Evolutionary conservation across 35 echinoderm and acorn worm genomes (phyloP).

Genomic region (Ptychodera flava): DNA sequence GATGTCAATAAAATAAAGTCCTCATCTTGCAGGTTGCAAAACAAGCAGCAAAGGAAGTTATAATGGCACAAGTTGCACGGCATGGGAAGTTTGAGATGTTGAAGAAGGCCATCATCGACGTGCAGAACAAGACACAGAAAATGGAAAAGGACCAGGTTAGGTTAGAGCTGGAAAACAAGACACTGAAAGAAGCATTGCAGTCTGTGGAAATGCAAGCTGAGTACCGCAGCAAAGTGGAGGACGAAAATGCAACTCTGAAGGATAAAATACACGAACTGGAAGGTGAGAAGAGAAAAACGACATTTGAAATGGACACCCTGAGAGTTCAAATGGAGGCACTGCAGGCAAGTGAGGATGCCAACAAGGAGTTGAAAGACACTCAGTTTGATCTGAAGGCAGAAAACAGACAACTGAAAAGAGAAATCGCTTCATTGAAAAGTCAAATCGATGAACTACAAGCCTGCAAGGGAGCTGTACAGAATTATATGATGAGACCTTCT

Average conservation of each 20-base stretch:
- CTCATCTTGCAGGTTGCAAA: neutral
- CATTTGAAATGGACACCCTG: neutral
- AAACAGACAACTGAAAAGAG: neutral
- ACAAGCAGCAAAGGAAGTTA: neutral
- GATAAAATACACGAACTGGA: neutral
- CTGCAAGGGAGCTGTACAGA: neutral
- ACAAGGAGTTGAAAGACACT: too few relatives aligned
- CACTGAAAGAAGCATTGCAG: neutral
- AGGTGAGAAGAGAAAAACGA: neutral
- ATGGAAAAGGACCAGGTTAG: neutral
- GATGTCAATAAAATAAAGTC: too few relatives aligned
- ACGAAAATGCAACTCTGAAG: neutral
- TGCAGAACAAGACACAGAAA: neutral
- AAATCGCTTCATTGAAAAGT: neutral
- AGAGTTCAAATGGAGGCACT: neutral
- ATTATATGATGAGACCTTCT: too few relatives aligned
- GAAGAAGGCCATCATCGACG: neutral
- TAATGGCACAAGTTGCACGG: neutral
- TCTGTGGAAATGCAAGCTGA: neutral
- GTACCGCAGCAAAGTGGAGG: neutral
- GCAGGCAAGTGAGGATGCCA: too few relatives aligned
- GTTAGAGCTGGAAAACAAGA: neutral
- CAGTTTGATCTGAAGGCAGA: neutral
- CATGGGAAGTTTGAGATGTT: neutral
- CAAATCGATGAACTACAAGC: neutral